Conservation (phyloP, 2,888 invertebrate genomes). For the Stratiomys singularior region DNA sequence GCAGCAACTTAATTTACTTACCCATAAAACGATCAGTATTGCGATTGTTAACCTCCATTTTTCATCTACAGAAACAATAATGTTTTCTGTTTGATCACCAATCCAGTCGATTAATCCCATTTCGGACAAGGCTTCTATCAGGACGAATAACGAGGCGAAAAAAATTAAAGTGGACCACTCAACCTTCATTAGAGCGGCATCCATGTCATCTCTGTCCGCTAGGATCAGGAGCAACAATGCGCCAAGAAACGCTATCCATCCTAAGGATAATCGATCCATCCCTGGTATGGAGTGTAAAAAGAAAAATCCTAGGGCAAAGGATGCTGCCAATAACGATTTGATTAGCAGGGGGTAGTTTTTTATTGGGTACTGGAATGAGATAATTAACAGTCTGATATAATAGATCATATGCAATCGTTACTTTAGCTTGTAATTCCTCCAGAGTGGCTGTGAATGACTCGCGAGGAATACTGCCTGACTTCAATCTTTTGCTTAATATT, state of each 20-base stretch:
- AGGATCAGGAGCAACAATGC: conserved; percentile 80
- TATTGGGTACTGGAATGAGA: conserved; percentile 76
- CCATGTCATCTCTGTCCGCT: conserved; percentile 70
- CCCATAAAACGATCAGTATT: conserved; percentile 83
- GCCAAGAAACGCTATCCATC: conserved; percentile 88
- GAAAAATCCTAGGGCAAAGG: conserved; percentile 80
- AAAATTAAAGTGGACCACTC: conserved; percentile 65
- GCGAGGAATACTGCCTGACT: conserved; percentile 67
- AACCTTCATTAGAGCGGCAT: conserved; percentile 62
- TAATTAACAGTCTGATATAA: conserved; percentile 52
- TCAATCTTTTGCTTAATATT: conserved; percentile 69
- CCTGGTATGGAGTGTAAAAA: conserved; percentile 84
- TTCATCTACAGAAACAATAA: conserved; percentile 75
- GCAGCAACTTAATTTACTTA: too few species aligned
- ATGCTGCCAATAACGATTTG: conserved; percentile 77
- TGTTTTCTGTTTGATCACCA: conserved; percentile 75
- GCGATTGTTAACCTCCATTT: conserved; percentile 76
- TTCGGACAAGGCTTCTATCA: conserved; percentile 74
- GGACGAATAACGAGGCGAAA: conserved; percentile 65
- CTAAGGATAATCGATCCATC: conserved; percentile 78
- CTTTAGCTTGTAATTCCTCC: conserved; percentile 70
- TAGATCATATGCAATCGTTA: conserved; percentile 47
- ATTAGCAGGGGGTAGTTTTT: conserved; percentile 78
- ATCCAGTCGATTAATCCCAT: conserved; percentile 85
- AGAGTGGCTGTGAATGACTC: conserved; percentile 76